A percentile compares a stretch with the other conserved stretches of the same genome.
Conservation (phyloP, 2,113 vertebrate genomes). For the Heptranchias perlo region DNA sequence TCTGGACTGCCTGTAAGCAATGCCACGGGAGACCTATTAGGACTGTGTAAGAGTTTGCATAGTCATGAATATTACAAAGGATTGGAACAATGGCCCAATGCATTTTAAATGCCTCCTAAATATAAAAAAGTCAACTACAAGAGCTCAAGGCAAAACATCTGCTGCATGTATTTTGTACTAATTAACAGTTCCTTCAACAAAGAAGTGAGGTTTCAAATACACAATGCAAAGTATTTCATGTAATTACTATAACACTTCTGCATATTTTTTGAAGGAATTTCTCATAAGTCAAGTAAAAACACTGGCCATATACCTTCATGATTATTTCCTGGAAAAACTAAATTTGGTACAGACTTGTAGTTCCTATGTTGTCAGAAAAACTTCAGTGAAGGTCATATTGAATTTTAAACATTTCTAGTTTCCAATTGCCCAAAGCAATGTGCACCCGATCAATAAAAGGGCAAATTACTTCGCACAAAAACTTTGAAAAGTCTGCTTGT, state of each 20-base stretch:
- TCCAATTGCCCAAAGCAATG: neutral
- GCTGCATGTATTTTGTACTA: neutral
- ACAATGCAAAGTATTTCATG: neutral
- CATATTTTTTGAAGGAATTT: neutral
- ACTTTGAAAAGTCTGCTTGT: neutral
- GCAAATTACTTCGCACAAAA: neutral
- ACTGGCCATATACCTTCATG: neutral
- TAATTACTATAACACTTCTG: neutral
- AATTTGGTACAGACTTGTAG: neutral
- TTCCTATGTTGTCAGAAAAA: neutral
- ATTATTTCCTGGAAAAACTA: neutral
- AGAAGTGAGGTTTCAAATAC: neutral
- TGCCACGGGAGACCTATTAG: neutral
- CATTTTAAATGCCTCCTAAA: conserved; percentile 4
- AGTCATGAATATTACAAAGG: neutral
- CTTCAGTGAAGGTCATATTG: too few relatives aligned
- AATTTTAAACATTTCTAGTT: neutral
- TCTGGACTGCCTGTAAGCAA: neutral
- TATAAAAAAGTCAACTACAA: neutral
- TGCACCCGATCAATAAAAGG: neutral
- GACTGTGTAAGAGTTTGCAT: neutral
- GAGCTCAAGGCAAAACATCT: conserved; percentile 11
- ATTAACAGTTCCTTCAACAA: neutral
- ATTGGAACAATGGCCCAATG: neutral
- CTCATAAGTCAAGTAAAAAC: neutral